Base-by-base conservation (phyloP, 2,888 invertebrate species). In the Tanypteryx hageni region DNA sequence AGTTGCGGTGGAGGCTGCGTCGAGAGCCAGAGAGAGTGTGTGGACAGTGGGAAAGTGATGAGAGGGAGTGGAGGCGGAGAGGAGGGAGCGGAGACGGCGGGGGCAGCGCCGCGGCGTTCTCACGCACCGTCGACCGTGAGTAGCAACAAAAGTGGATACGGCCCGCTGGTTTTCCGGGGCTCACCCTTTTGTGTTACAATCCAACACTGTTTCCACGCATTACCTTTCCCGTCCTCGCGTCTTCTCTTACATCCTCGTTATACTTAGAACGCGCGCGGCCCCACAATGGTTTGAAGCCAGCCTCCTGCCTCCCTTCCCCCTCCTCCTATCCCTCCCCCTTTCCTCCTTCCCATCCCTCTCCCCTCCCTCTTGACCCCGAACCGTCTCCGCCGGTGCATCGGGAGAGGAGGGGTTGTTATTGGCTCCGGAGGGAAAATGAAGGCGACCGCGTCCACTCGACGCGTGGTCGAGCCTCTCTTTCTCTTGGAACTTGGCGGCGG, bases 41-140 rank as follows among this genome's bases (percentile, higher is more conserved):
- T 5, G 64, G 18, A n/a, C n/a, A 64, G 64, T 16, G 8, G n/a
- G 64, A n/a, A 64, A 16, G 64, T 13, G 5, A n/a, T 64, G 64
- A n/a, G 16, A n/a, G 64, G 64, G 64, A 64, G n/a, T 64, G 64
- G 13, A 18, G 64, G 16, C 18, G n/a, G 64, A 64, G 27, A 4
- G 82, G 86, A 31, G 44, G 1, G 56, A 44, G n/a, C 0, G 89
- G 44, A n/a, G 44, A 18, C 44, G 44, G 44, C 44, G 44, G 44
- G 13, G 76, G 76, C 27, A 76, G 76, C 64, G n/a, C 64, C 64
- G 64, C 76, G 64, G 13, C 89, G 89, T 58, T 89, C 89, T 56
- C 89, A 89, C 44, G 89, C 89, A 18, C 89, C 89, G 89, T 11
- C 89, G 64, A 89, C 89, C 68, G 89, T 89, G 89, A 89, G 89